Conservation (phyloP, 2,797 vertebrate genomes). For the Enteromius radiatus region DNA sequence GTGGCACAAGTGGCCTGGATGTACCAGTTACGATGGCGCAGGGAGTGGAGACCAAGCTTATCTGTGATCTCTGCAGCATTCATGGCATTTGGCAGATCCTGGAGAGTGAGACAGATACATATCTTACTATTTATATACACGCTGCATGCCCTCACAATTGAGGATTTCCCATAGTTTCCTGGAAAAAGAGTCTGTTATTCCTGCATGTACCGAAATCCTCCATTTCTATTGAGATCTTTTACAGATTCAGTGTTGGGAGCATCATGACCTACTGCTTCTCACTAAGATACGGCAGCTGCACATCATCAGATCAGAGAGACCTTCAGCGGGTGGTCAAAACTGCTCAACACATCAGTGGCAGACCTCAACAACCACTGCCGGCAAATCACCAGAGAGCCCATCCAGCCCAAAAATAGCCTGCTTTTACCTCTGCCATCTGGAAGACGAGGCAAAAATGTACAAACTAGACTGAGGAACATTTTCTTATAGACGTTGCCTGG, state of each 20-base stretch:
- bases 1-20: slow-evolving; percentile 98
- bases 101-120: neutral
- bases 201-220: neutral
- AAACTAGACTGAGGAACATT: slow-evolving; percentile 3
- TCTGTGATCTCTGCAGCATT: slow-evolving; percentile 97
- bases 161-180: slow-evolving; percentile 6
- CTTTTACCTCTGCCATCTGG: slow-evolving; percentile 44
- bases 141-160: neutral
- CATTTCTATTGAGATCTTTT: slow-evolving; percentile 24
- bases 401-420: slow-evolving; percentile 33
- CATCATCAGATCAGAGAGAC: slow-evolving; percentile 26
- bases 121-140: slow-evolving; percentile 1
- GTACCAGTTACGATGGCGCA: slow-evolving; percentile 97
- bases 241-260: slow-evolving; percentile 11
- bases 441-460: neutral
- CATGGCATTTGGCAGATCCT: slow-evolving; percentile 98
- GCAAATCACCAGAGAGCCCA: slow-evolving; percentile 30
- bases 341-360: slow-evolving; percentile 31
- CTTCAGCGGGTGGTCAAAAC: slow-evolving; percentile 28
- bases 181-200: neutral
- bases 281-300: slow-evolving; percentile 39
- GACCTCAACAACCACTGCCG: slow-evolving; percentile 30
- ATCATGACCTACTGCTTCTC: slow-evolving; percentile 34
- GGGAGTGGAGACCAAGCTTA: slow-evolving; percentile 94
- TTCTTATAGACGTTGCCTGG: neutral